Base-by-base conservation (phyloP, 2,113 vertebrate genomes). In the Sardina pilchardus region DNA sequence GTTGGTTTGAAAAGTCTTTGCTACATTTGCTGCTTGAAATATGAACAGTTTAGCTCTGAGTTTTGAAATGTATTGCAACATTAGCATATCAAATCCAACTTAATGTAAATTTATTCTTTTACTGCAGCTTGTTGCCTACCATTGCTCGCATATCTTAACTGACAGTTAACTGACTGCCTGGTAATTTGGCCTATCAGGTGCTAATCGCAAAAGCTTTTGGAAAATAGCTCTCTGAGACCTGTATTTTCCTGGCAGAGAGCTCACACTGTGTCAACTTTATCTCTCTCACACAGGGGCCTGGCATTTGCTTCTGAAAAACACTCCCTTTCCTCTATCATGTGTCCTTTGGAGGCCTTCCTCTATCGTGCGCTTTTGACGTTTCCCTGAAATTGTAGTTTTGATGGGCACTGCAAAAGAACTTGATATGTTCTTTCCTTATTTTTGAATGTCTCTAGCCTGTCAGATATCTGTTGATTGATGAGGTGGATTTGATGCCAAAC, bases 261-360 rank as follows among this genome's bases (percentile, higher is more conserved):
- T 47, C 47, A 44, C 8, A 30, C 67, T 17, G 71, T 78, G 71
- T 36, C 30, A 24, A 80, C 82, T 24, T 78, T 44, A 44, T 39
- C 75, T 1, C 67, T 48, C 87, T 59, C 82, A 12, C 19, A 42
- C 83, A 83, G 71, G 84, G 42, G 34, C 53, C 83, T 80, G 48
- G 47, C 50, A 30, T 85, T 85, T 80, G n/a, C 47, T 78, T 19
- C 17, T 85, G 48, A 67, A 82, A 87, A 85, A 81, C 53, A 36
- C 81, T 71, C 83, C 71, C 71, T 78, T 36, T 78, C 71, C 67
- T 36, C 34, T 78, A 0, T 34, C 30, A 36, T 78, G 34, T 36
- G 71, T 78, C 30, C 71, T 78, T 78, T 78, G 30, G 71, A 78
- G 4, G 4, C 21, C 26, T 63, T 8, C n/a, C n/a, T 63, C 59